Evolutionary conservation across 2,113 vertebrate genomes (phyloP), one percentile per base, ranked within the genome.

Genomic region (Carassius carassius): DNA sequence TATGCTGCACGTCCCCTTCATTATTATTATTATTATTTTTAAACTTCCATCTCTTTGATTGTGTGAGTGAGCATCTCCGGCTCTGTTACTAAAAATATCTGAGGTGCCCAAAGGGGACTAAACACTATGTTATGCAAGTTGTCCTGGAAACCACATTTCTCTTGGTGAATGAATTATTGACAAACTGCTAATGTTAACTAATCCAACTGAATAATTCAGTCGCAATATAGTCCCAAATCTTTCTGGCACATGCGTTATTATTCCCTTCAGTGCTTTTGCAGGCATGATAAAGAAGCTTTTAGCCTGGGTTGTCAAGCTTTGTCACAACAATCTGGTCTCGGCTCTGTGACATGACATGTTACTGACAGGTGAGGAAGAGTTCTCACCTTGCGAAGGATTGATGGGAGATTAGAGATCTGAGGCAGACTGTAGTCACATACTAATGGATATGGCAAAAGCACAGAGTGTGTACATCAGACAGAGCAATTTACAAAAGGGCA

Each of bases 311-410:
- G 89, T 91, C 91, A 89, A 84, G 56, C 51, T 85, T 80, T 87
- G 89, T 91, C 90, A 92, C 86, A 91, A 90, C 87, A 87, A 67
- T 69, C 78, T 82, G 62, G 86, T 41, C 67, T 77, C 86, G 84
- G 86, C 41, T 72, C 81, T 74, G 54, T 78, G 87, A 90, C 85
- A 89, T 84, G 49, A 84, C 23, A 74, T 49, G 35, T 7, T 60
- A 67, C 72, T 76, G 86, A 83, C 60, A 83, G 73, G 56, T 41
- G 60, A 69, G 58, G 82, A 74, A 78, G n/a, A 67, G 67, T 67
- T 47, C 67, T 84, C 81, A 84, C 85, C 77, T 87, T 81, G 78
- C 4, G 17, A 63, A 16, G 63, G 37, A 79, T 60, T 87, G 67
- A 84, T 75, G 65, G 75, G 23, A 67, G 83, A 69, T 47, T 35